Conservation (phyloP, 2,113 vertebrate species). For the Hypomesus transpacificus region DNA sequence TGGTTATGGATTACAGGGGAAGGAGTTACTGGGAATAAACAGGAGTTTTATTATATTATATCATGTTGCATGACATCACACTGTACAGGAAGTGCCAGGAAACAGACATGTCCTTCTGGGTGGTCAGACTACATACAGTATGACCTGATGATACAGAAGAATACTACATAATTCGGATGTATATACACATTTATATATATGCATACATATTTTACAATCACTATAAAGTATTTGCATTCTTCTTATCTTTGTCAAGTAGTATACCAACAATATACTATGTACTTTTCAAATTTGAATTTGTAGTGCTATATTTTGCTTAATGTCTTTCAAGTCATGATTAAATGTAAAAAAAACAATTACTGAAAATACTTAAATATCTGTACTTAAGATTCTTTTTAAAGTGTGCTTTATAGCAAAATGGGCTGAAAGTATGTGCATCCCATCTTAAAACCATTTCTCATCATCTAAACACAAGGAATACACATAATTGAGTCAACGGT, state of each 20-base stretch:
- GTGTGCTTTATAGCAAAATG: too few species aligned
- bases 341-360: too few species aligned
- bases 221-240: constrained; percentile 14
- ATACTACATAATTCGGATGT: constrained; percentile 31
- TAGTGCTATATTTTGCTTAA: too few species aligned
- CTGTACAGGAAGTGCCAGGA: constrained; percentile 33
- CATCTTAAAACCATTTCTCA: too few species aligned
- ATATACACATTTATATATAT: constrained; percentile 40
- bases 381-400: too few species aligned
- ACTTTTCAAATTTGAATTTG: too few species aligned
- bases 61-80: constrained; percentile 1
- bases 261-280: not conserved
- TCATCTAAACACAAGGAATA: not conserved
- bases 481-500: too few species aligned
- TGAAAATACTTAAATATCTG: too few species aligned
- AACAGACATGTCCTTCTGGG: constrained; percentile 20
- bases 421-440: too few species aligned
- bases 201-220: constrained; percentile 41
- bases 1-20: not conserved
- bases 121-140: constrained; percentile 29
- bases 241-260: constrained; percentile 3
- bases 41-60: not conserved
- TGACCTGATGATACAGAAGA: constrained; percentile 42
- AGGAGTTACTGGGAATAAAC: not conserved
- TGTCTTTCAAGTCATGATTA: too few species aligned